These are phyloP conservation scores for Micropoecilia bifurca DNA, from an alignment of 2,797 vertebrate species.

Conservation along the genomic window DNA sequence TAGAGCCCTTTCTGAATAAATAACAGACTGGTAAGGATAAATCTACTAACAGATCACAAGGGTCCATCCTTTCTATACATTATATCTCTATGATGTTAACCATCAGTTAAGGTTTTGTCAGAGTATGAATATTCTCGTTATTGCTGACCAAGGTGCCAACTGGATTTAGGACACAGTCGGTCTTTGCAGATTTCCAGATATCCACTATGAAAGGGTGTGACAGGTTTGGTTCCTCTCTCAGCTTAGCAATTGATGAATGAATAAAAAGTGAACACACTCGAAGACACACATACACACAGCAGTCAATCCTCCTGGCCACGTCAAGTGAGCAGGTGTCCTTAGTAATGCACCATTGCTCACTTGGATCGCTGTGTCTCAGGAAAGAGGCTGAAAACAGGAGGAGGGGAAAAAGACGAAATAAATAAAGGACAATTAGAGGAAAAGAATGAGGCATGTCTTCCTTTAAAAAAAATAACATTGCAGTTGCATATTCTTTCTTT, in stretches of 20 bases:
- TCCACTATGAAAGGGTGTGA: constrained; percentile 57
- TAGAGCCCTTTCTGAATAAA: not conserved
- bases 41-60: not conserved
- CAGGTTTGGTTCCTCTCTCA: constrained; percentile 52
- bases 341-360: constrained; percentile 76
- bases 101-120: constrained; percentile 1
- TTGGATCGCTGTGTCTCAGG: constrained; percentile 71
- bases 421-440: constrained; percentile 57
- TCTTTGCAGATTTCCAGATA: constrained; percentile 44
- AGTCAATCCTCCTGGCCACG: constrained; percentile 69
- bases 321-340: constrained; percentile 80
- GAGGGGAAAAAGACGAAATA: constrained; percentile 22
- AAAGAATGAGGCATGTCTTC: constrained; percentile 1
- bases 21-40: constrained; percentile 3
- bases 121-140: constrained; percentile 4
- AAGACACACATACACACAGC: constrained; percentile 20
- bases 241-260: constrained; percentile 67
- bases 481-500: not conserved
- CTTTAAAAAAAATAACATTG: not conserved
- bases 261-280: constrained; percentile 39
- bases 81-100: not conserved
- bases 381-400: constrained; percentile 56
- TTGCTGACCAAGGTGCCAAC: constrained; percentile 22
- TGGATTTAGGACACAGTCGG: not conserved
- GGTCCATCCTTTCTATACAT: not conserved